Conservation (phyloP, 1,140 invertebrate genomes). For the Ditylenchus dipsaci region DNA sequence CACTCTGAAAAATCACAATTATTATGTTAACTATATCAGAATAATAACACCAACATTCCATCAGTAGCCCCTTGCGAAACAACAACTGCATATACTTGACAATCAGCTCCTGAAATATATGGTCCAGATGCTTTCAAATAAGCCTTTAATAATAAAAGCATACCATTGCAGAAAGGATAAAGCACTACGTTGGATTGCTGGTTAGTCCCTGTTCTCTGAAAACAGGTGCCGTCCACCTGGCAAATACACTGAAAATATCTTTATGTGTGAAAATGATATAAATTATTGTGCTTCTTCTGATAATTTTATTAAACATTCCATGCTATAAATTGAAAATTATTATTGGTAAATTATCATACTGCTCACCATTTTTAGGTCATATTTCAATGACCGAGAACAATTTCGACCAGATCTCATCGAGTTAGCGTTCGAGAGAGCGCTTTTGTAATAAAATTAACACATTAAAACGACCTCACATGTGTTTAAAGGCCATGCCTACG, state of each 20-base stretch:
- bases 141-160: background rate
- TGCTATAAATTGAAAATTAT: background rate
- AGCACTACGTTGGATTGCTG: background rate
- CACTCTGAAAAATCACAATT: background rate
- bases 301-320: background rate
- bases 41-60: background rate
- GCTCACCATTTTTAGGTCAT: too few relatives aligned
- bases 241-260: background rate
- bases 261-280: too few relatives aligned
- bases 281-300: too few relatives aligned
- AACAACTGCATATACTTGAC: background rate
- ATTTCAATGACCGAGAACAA: background rate
- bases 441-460: too few relatives aligned
- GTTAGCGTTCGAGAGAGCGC: background rate
- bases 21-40: background rate
- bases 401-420: background rate
- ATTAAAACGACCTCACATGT: too few relatives aligned
- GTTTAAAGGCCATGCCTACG: too few relatives aligned
- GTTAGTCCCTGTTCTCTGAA: background rate
- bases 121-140: background rate
- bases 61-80: background rate
- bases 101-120: background rate
- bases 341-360: too few relatives aligned
- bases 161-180: background rate
- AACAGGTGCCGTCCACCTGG: constrained; percentile 7